Percentiles rank a stretch among this genome's conserved stretches.
Conservation (phyloP, 2,797 vertebrate genomes). For the Parauchenoglanis punctatus region DNA sequence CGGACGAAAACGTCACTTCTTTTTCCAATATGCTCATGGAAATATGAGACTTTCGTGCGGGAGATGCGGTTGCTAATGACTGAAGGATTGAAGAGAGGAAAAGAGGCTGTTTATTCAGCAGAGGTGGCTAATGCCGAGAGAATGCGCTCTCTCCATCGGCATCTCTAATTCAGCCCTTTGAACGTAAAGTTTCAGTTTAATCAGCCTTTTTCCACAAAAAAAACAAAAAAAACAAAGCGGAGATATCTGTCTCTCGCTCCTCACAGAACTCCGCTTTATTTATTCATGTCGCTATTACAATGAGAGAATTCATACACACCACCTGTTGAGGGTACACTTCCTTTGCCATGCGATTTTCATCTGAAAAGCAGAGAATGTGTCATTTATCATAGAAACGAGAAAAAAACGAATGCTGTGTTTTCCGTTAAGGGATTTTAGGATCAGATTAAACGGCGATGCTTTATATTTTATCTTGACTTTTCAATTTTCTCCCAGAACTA, state of each 20-base stretch:
- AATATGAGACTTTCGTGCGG: slow-evolving; percentile 65
- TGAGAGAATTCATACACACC: not conserved
- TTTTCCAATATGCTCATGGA: slow-evolving; percentile 57
- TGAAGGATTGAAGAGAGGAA: slow-evolving; percentile 61
- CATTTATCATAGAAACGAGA: not conserved
- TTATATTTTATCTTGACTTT: not conserved
- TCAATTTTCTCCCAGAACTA: not conserved
- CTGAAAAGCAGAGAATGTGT: not conserved
- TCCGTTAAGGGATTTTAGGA: not conserved
- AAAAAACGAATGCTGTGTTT: not conserved
- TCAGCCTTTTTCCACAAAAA: slow-evolving; percentile 54
- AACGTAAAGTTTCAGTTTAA: slow-evolving; percentile 49
- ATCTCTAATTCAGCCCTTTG: slow-evolving; percentile 58
- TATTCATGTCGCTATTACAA: not conserved
- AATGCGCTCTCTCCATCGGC: slow-evolving; percentile 44
- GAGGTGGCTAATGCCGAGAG: slow-evolving; percentile 58
- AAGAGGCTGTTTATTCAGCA: slow-evolving; percentile 64
- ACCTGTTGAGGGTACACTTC: not conserved
- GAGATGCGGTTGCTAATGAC: slow-evolving; percentile 60
- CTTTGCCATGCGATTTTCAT: not conserved
- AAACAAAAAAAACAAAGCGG: not conserved
- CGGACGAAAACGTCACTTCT: slow-evolving; percentile 36
- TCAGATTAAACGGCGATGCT: not conserved
- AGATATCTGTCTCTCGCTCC: slow-evolving; percentile 35
- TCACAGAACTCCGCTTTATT: not conserved